Percentiles rank a stretch among this genome's conserved stretches.
Conservation (phyloP, 2,113 vertebrate species). For the Rallus limicola region DNA sequence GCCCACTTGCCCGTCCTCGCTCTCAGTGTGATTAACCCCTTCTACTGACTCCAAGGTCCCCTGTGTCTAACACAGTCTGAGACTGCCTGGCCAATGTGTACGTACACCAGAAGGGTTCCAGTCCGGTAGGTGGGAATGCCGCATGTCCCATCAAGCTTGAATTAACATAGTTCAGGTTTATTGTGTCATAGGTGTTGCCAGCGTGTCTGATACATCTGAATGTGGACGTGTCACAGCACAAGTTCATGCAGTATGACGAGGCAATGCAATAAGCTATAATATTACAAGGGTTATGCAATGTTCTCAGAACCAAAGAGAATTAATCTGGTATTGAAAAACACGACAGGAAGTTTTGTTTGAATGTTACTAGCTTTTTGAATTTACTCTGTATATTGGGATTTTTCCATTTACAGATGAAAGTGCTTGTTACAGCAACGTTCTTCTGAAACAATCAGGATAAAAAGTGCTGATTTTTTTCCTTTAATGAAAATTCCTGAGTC, state of each 20-base stretch:
- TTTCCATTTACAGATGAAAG: neutral
- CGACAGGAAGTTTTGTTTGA: neutral
- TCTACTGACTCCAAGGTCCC: neutral
- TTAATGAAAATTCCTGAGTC: conserved; percentile 2
- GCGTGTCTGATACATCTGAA: conserved; percentile 42
- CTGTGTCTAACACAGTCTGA: accelerated
- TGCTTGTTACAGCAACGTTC: neutral
- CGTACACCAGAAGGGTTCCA: neutral
- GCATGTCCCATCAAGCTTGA: conserved; percentile 19
- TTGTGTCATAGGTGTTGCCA: conserved; percentile 61
- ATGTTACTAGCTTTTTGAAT: neutral
- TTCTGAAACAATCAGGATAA: neutral
- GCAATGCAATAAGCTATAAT: conserved; percentile 5
- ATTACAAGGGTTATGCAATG: conserved; percentile 37
- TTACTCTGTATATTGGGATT: neutral
- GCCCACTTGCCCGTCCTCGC: neutral
- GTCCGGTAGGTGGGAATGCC: neutral
- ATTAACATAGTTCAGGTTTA: conserved; percentile 34
- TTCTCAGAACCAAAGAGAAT: conserved; percentile 1
- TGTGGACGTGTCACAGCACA: conserved; percentile 57
- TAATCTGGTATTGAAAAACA: conserved; percentile 1
- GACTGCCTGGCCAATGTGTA: neutral
- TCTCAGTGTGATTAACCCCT: neutral
- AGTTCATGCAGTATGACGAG: conserved; percentile 9
- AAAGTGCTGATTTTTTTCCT: neutral